Base-by-base conservation (phyloP, 2,888 invertebrate genomes). In the Cremastinae sp. region DNA sequence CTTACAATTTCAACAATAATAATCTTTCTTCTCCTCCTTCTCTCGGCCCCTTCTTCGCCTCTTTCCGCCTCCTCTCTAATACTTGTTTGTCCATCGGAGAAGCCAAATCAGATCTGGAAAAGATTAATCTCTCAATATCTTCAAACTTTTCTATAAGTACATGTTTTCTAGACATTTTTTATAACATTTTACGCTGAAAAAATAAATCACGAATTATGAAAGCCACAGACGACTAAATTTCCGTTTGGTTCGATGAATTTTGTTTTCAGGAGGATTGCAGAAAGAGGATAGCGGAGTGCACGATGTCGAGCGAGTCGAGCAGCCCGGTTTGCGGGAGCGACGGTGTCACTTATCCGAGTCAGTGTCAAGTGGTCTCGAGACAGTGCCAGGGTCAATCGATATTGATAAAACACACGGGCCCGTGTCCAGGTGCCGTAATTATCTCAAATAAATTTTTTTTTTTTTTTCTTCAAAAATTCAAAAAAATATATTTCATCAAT, bases 281-380 rank as follows among this genome's bases (percentile, higher is more conserved):
- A 69, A 87, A 85, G 71, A 89, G 84, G 82, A 84, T 88, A 79
- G 86, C 86, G 2, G 87, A 87, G 70, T 90, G 89, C 74, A 83
- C 84, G 45, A 85, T 83, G 84, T 83, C 78, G 47, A 82, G 80
- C 55, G 81, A 80, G 14, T 81, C 84, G 22, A 86, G 82, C 68
- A 81, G 81, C 53, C 92, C 94, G 0, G 94, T 96, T 49, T 96
- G 96, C 87, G 96, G 95, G 49, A 93, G 94, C 22, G 96, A 97
- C 88, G 95, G 95, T 12, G 92, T 94, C 79, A 96, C 96, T 22
- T 97, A 97, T 90, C 92, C 94, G 49, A 94, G 94, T 77, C 92
- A 94, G 79, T 97, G 97, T 87, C 94, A 95, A 81, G 91, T 97
- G 79, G 92, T 95, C 84, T 92, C 93, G 80, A 94, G 94, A 22